Evolutionary conservation across 35 echinoderm and acorn worm species (phyloP), one percentile per base, ranked within the genome.

Genomic region (Apostichopus californicus): DNA sequence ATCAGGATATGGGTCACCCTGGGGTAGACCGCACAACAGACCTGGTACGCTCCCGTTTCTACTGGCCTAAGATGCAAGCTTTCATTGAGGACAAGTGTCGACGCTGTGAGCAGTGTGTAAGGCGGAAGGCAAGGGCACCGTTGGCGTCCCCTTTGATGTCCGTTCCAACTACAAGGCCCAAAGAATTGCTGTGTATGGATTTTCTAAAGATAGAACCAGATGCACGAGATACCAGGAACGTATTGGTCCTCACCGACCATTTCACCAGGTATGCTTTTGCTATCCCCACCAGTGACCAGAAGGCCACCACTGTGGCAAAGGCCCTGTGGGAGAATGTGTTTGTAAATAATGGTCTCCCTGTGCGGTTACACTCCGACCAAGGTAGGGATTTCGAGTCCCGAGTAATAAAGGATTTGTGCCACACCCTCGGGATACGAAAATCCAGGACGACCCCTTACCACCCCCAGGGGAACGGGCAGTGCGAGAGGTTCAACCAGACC

Each of bases 121-220:
- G 73, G 11, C 53, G 71, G 57, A 89, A 92, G 83, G 55, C 81
- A 13, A 84, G 55, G 54, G 57, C 79, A 22, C 24, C 21, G 15
- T 1, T 55, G 20, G 57, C 72, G 5, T 93, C 93, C 10, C 92
- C 92, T 0, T 18, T 92, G 5, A 70, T 87, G 13, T 68, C 58
- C 13, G 92, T 96, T 17, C 15, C 70, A 25, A 94, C 95, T 5
- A 91, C 83, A 8, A 90, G 81, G 83, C 95, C 95, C 12, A 28
- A 94, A 77, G 83, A 96, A 70, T 79, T 94, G 9, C 56, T 96
- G 57, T 96, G 95, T 79, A 94, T 96, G 88, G 95, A 96, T 53
- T 94, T 96, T 22, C 54, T 96, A 1, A 92, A 87, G 54, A n/a
- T 96, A 9, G 93, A 94, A 54, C 81, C 73, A 15, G 82, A 63